These are phyloP conservation scores for Psittacula cyanocephala DNA, from an alignment of 2,113 vertebrate species.

Conservation along the genomic window DNA sequence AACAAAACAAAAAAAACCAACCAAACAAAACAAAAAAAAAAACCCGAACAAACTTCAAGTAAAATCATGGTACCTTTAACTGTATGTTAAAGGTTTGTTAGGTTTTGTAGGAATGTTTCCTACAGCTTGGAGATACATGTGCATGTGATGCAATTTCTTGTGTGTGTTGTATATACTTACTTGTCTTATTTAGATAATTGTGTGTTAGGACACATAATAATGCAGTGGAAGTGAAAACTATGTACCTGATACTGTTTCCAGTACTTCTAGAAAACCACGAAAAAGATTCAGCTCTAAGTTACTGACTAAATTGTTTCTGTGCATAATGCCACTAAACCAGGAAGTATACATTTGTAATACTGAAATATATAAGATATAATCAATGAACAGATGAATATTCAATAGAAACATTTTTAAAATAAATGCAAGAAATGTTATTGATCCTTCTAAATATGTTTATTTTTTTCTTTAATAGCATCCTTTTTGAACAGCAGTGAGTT, in stretches of 20 bases:
- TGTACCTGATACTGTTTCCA: not conserved
- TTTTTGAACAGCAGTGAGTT: not conserved
- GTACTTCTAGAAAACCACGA: not conserved
- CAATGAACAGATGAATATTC: not conserved
- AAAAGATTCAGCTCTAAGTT: not conserved
- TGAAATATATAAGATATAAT: not conserved
- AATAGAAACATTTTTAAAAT: not conserved
- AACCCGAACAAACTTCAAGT: not conserved
- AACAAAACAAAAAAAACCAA: not conserved
- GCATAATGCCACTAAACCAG: not conserved
- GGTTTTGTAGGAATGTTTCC: not conserved
- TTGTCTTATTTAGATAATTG: not conserved
- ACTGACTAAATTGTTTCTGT: not conserved
- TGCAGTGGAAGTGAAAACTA: not conserved
- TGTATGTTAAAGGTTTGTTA: too few relatives aligned
- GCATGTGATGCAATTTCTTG: too few relatives aligned
- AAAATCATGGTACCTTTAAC: not conserved
- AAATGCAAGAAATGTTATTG: not conserved
- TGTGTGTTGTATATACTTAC: not conserved
- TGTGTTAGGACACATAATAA: not conserved
- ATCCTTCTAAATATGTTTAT: not conserved
- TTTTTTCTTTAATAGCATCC: not conserved
- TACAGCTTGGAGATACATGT: not conserved
- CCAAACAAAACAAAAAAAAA: not conserved
- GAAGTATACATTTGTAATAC: not conserved